Evolutionary conservation across 2,888 invertebrate species (phyloP), one percentile per base, ranked within the genome.

Genomic region (Uropetala carovei): DNA sequence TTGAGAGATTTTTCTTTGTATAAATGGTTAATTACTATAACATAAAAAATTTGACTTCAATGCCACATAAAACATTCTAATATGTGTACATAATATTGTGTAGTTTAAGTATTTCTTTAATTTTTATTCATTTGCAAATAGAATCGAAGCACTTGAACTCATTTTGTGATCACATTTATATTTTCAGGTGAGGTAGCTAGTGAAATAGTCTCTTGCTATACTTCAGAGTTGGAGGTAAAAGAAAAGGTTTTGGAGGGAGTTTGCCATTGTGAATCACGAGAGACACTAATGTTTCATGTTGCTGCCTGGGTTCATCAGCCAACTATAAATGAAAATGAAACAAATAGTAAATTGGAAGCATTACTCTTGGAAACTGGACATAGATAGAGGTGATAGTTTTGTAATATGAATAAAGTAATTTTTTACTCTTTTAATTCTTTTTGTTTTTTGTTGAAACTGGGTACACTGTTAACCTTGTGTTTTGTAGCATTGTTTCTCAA

Each of bases 221-320:
- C 68, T 13, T 14, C 18, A 7, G 89, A 89, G n/a, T 43, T 89
- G 89, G 68, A 89, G 64, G 89, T 89, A 18, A 89, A 89, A n/a
- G 64, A 89, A 64, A 18, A 2, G 0, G n/a, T 89, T 0, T 43
- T 89, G 43, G 89, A 89, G 56, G 89, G 89, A 11, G 89, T 89
- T 7, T 89, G 89, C 14, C 89, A 89, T 59, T 16, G 60, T 13
- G n/a, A 30, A 11, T 59, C 89, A 8, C 27, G 68, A 18, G 64
- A 89, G 11, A 11, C n/a, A 3, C 16, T 89, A 2, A 68, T 89
- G 89, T 89, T 89, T n/a, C 89, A 89, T 43, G 7, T 89, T 11
- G 89, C 89, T 43, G 89, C 89, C 18, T 89, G 89, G 89, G 43
- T 64, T 43, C 89, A 89, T 30, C 89, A 89, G 11, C 89, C 89